Evolutionary conservation across 2,113 vertebrate species (phyloP), one percentile per base, ranked within the genome.

Genomic region (Cynocephalus volans): DNA sequence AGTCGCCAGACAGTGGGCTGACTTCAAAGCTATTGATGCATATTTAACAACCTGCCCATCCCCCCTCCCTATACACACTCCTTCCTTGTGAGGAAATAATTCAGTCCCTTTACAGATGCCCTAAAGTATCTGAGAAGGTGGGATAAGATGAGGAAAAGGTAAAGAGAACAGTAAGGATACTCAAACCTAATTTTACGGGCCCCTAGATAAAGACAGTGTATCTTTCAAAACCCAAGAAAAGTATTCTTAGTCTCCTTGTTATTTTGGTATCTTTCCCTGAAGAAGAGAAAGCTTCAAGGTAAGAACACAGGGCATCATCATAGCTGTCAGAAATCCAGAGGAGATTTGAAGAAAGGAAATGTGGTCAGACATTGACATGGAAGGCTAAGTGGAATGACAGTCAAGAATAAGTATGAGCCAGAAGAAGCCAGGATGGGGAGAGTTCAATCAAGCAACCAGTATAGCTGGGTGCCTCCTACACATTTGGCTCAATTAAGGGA

Each of bases 11-110:
- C 31, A 94, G 79, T 7, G 56, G 77, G 67, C 80, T 96, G 76
- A 92, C 24, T 65, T 90, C 67, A 97, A 92, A 91, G 69, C 48
- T 93, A 87, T 76, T 58, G 65, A 89, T 85, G 45, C 60, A 58
- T 89, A 95, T 81, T 92, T 86, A 86, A 91, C 69, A 93, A 88
- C 48, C 69, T 92, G 72, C 15, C 65, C 41, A 54, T 26, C 50
- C 17, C 50, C 17, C 18, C 19, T 77, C 36, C 41, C 3, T 15
- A 62, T 48, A 75, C 18, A 48, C 17, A 62, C 6, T 41, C 41
- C 67, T 94, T 95, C 60, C 64, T 73, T 56, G 31, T 90, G 50
- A 96, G 83, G 79, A 96, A 96, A 77, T 60, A 77, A 86, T 87
- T 65, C 54, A 56, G 76, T 76, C 36, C 33, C 28, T 5, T 91